phyloP scores from a whole-genome alignment of 1,140 invertebrate species.

The Musca domestica region DNA sequence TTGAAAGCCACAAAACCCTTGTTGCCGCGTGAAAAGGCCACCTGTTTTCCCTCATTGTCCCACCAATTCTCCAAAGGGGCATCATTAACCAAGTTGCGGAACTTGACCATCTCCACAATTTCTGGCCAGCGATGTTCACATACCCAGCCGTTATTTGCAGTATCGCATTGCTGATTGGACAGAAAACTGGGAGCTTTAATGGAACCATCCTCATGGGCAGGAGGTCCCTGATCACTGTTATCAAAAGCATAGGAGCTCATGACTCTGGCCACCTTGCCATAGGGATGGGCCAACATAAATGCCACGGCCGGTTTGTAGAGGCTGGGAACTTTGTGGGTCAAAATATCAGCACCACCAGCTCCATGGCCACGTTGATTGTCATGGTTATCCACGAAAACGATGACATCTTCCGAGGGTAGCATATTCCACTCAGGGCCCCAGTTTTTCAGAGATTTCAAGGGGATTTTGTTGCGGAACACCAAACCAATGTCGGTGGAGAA shows the following conservation, averaged over 20 bases:
- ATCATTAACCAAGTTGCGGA: slow-evolving; percentile 65
- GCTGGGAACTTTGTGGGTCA: slow-evolving; percentile 62
- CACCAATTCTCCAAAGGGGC: slow-evolving; percentile 66
- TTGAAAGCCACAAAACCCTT: slow-evolving; percentile 72
- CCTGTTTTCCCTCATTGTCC: slow-evolving; percentile 72
- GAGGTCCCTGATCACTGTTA: slow-evolving; percentile 61
- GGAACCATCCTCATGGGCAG: slow-evolving; percentile 62
- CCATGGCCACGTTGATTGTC: slow-evolving; percentile 64
- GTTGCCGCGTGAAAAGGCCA: slow-evolving; percentile 71
- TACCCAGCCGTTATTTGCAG: slow-evolving; percentile 67
- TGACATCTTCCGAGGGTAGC: slow-evolving; percentile 56
- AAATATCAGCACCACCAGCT: slow-evolving; percentile 58
- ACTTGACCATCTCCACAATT: slow-evolving; percentile 77
- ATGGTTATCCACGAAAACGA: slow-evolving; percentile 68
- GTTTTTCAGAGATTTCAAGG: slow-evolving; percentile 55
- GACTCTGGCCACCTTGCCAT: slow-evolving; percentile 65
- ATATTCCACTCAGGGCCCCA: slow-evolving; percentile 63
- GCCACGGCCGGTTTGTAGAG: slow-evolving; percentile 70
- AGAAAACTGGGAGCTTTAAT: slow-evolving; percentile 66
- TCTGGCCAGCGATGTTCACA: slow-evolving; percentile 87
- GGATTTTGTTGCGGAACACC: slow-evolving; percentile 52
- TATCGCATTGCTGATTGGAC: slow-evolving; percentile 66
- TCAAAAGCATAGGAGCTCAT: slow-evolving; percentile 76
- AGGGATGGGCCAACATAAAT: slow-evolving; percentile 83
- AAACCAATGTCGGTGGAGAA: slow-evolving; percentile 54